Evolutionary conservation across 1,140 invertebrate genomes (phyloP), one percentile per base, ranked within the genome.

Genomic region (Drosophila parvula): DNA sequence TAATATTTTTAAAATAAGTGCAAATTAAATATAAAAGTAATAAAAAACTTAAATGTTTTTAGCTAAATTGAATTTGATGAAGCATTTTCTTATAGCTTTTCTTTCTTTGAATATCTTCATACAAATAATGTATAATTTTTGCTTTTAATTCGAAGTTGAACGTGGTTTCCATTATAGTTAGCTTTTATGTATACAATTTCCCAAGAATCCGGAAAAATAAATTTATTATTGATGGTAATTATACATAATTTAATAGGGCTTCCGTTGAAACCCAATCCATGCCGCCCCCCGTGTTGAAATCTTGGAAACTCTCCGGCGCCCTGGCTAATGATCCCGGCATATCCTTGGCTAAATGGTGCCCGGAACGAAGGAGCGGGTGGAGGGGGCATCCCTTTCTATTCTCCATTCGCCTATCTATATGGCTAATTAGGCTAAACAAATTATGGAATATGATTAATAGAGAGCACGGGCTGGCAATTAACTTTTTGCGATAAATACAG

Each of bases 341-440:
- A 30, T 53, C 22, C 43, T 10, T n/a, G 14, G 58, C 44, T 5
- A 9, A 50, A 41, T 41, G 45, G 36, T 14, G 12, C 14, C 18
- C 48, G 30, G 8, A 16, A 4, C 43, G 16, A 48, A 32, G 44
- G 9, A 55, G n/a, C 7, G 2, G 12, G 18, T 12, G 51, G 14
- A 2, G 3, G 50, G 38, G 16, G 14, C 12, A 12, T 30, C 8
- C 16, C 38, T n/a, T 36, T 30, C 22, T 14, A 9, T 8, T n/a
- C 28, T 5, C 18, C 18, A 12, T 14, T 7, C 36, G 27, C 34
- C 59, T 44, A 60, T 43, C 63, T 61, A 38, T 56, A 75, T 48
- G 64, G 62, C 82, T 86, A 86, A 86, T 86, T 86, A 88, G 79
- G 79, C 79, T 86, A 79, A 86, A 63, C 83, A 86, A 86, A 86